Evolutionary conservation across 1,140 invertebrate species (phyloP).

Genomic region (Papilio dardanus): DNA sequence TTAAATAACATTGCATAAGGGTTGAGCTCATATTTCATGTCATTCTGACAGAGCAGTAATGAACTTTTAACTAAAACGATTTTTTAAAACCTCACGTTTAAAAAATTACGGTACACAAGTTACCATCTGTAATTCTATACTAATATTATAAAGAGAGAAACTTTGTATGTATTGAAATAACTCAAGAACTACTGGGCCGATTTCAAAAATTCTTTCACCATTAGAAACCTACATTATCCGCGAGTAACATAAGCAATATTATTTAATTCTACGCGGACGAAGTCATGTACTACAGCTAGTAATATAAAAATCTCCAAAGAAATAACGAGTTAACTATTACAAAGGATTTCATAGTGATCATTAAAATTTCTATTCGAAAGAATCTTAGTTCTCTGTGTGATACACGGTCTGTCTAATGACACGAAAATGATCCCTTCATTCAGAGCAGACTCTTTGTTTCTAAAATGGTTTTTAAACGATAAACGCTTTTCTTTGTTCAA

Average conservation of each 20-base stretch:
- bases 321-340: background rate
- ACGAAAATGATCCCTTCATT: constrained; percentile 13
- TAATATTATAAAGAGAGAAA: no score
- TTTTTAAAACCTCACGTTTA: background rate
- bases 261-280: no score
- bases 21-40: constrained; percentile 1
- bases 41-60: background rate
- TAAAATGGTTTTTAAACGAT: constrained; percentile 21
- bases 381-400: constrained; percentile 1
- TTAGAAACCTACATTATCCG: no score
- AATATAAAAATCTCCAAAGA: background rate
- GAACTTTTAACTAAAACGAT: background rate
- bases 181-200: no score
- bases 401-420: constrained; percentile 14
- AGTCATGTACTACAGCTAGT: no score
- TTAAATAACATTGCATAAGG: background rate
- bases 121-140: no score
- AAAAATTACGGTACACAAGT: no score
- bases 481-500: constrained; percentile 15
- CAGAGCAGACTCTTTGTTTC: constrained; percentile 6
- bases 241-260: no score
- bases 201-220: no score
- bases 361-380: constrained; percentile 21
- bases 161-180: no score
- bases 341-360: constrained; percentile 9